Base-by-base conservation (phyloP, 2,888 invertebrate species). In the Orthonychiurus folsomi region DNA sequence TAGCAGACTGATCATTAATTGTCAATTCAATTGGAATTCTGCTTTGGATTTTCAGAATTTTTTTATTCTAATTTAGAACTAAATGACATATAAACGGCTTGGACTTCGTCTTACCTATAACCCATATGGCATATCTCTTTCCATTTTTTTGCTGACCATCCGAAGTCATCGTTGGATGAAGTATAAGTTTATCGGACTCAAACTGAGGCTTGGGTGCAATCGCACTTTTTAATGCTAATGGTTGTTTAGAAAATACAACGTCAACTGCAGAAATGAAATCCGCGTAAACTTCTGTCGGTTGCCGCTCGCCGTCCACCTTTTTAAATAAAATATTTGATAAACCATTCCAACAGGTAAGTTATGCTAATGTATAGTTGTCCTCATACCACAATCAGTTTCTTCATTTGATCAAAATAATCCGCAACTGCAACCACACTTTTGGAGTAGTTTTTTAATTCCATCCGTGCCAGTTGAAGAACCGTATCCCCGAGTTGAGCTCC, bases 361-460 rank as follows among this genome's bases (percentile, higher is more conserved):
- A n/a, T n/a, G n/a, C n/a, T n/a, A n/a, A n/a, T n/a, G n/a, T n/a
- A n/a, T n/a, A n/a, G n/a, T n/a, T n/a, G 18, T 26, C 27, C 15
- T 47, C 62, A 59, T 37, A 65, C 65, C 21, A 65, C 65, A 27
- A 59, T 47, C 2, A 71, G 79, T 82, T 90, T 86, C 75, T 88
- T 88, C 75, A 86, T 86, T 78, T 91, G 90, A 76, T 91, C 91
- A 76, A 89, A 91, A 79, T 90, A 91, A 76, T 92, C 92, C 0
- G 89, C 90, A 24, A 92, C 91, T 0, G 91, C 62, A 2, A 90
- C 88, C 58, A 91, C 91, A 78, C 87, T 87, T 75, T 85, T 86
- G 76, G 89, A 90, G 82, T 91, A 92, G 81, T 91, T 91, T 76
- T 84, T 85, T 61, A 92, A 83, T 79, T 92, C 92, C 89, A 91